Evolutionary conservation across 2,888 invertebrate species (phyloP), one percentile per base, ranked within the genome.

Genomic region (Formica aserva): DNA sequence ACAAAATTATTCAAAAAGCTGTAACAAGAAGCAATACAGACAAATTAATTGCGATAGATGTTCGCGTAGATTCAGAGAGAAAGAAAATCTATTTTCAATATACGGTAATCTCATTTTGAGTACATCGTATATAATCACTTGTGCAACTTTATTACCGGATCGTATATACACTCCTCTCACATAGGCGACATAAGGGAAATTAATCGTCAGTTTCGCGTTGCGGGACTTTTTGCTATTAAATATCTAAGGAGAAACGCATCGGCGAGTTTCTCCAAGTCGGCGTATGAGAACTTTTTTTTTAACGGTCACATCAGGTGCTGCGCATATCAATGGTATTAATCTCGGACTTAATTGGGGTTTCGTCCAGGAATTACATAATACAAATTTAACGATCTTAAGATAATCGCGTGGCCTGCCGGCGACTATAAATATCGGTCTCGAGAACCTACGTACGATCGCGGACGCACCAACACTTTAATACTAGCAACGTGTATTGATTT

Each of bases 251-350:
- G 29, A 41, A 66, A n/a, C 8, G 48, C 48, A n/a, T 52, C 48
- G 48, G n/a, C 48, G 48, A 52, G 8, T 52, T 52, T 52, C 48
- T 52, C 48, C n/a, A n/a, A 52, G 48, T 52, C n/a, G 48, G n/a
- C 66, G 15, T 26, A 41, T 15, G 26, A 41, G 6, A 38, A 15
- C 52, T 75, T 76, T 3, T 9, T 63, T 66, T 66, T 57, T 60
- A 18, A 45, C 18, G 32, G 48, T 60, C 35, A 29, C 38, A 72
- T 65, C 65, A 55, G 26, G 8, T 9, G 65, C 55, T 52, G 72
- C 65, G 63, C 74, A 55, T 52, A 74, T 72, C 81, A 82, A 65
- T 82, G 41, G 65, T 55, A 55, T 82, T 82, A 82, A 82, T 82
- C 41, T 55, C 52, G 63, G 41, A 26, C 41, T 76, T 77, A 77